Percentiles rank a stretch among this genome's conserved stretches.
Conservation (phyloP, 2,797 vertebrate species). For the Paramormyrops hopkinsi region DNA sequence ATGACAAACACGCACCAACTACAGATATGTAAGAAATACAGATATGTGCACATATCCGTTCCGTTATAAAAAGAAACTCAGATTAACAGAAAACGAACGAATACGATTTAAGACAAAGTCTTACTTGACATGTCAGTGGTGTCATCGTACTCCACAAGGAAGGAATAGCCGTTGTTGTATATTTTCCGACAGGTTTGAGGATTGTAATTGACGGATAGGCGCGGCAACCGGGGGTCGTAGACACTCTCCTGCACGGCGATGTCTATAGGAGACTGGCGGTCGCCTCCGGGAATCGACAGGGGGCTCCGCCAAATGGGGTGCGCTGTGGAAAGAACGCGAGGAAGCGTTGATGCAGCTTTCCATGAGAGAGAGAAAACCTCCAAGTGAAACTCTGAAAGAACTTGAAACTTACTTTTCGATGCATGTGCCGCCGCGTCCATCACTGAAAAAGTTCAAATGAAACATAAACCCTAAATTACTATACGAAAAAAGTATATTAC, state of each 20-base stretch:
- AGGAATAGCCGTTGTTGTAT: slow-evolving; percentile 92
- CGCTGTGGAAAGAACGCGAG: slow-evolving; percentile 52
- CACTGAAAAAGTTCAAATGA: not conserved
- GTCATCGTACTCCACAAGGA: slow-evolving; percentile 90
- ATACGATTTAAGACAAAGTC: not conserved
- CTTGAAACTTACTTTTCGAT: not conserved
- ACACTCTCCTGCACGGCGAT: slow-evolving; percentile 72
- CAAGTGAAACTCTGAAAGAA: not conserved
- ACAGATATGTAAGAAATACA: not conserved
- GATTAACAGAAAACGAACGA: slow-evolving; percentile 24
- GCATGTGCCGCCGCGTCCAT: not conserved
- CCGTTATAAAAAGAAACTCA: not conserved
- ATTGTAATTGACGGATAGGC: slow-evolving; percentile 68
- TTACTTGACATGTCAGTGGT: slow-evolving; percentile 75
- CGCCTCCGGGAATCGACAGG: slow-evolving; percentile 64
- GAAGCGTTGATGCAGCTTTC: not conserved
- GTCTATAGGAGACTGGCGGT: slow-evolving; percentile 85
- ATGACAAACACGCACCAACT: not conserved
- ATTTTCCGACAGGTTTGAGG: slow-evolving; percentile 72
- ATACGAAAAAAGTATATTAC: not conserved
- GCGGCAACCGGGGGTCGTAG: slow-evolving; percentile 72
- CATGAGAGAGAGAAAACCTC: not conserved
- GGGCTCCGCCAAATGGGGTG: slow-evolving; percentile 83
- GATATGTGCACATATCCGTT: not conserved
- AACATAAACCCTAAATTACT: not conserved